Conservation (phyloP, 2,113 vertebrate species). For the Siphamia tubifer region DNA sequence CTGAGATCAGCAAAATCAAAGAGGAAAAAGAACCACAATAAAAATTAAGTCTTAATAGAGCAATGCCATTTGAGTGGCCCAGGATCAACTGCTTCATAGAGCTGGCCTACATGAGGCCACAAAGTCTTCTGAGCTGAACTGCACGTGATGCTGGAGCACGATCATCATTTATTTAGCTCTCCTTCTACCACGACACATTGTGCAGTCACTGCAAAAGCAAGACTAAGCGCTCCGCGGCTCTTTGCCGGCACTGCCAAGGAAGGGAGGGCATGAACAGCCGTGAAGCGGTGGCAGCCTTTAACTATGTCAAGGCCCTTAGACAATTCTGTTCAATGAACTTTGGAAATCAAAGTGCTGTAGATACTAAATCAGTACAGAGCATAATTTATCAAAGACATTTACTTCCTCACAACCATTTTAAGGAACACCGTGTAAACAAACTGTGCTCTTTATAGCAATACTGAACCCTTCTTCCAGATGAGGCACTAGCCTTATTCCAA, state of each 20-base stretch:
- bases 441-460: not conserved
- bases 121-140: slow-evolving; percentile 27
- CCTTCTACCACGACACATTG: slow-evolving; percentile 57
- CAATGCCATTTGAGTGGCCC: not conserved
- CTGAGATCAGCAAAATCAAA: slow-evolving; percentile 38
- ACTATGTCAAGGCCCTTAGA: slow-evolving; percentile 56
- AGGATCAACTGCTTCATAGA: slow-evolving; percentile 3
- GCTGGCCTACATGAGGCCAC: slow-evolving; percentile 27
- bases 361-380: not conserved
- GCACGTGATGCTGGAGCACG: slow-evolving; percentile 54
- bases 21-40: slow-evolving; percentile 1
- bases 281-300: slow-evolving; percentile 20
- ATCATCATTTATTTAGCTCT: slow-evolving; percentile 71
- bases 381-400: slow-evolving; percentile 8
- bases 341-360: slow-evolving; percentile 16
- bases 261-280: slow-evolving; percentile 30
- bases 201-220: slow-evolving; percentile 65
- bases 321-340: slow-evolving; percentile 36
- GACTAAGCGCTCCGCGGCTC: slow-evolving; percentile 42
- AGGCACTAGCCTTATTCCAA: slow-evolving; percentile 6
- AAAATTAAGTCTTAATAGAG: not conserved
- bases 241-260: slow-evolving; percentile 24
- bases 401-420: not conserved
- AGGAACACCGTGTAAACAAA: slow-evolving; percentile 18
- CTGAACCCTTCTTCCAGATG: not conserved